A percentile compares a stretch with the other conserved stretches of the same genome.
Conservation (phyloP, 2,888 invertebrate species). For the Nomada hirtipes region DNA sequence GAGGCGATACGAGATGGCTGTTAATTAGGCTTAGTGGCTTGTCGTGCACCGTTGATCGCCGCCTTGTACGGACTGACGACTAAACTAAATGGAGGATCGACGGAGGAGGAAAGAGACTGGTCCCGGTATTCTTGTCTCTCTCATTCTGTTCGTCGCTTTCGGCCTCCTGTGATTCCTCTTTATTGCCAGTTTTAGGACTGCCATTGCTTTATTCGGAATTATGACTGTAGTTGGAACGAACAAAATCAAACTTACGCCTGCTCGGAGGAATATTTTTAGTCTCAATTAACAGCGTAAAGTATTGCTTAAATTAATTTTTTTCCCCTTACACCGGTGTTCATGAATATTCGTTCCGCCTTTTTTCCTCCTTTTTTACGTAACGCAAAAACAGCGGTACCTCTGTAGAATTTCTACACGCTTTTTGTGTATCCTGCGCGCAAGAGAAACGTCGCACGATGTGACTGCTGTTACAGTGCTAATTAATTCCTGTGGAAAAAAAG, state of each 20-base stretch:
- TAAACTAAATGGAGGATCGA: slow-evolving; percentile 70
- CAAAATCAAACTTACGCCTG: no score
- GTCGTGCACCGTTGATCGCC: slow-evolving; percentile 76
- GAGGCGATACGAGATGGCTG: slow-evolving; percentile 74
- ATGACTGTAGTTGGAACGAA: neutral
- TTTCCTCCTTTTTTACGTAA: no score
- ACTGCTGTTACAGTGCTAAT: slow-evolving; percentile 55
- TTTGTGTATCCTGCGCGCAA: neutral
- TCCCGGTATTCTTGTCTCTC: slow-evolving; percentile 16
- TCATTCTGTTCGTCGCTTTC: neutral
- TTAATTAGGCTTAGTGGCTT: slow-evolving; percentile 79
- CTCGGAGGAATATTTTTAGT: no score
- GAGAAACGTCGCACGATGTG: slow-evolving; percentile 10
- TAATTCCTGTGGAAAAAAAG: slow-evolving; percentile 48
- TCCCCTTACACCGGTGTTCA: no score
- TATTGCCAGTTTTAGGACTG: neutral
- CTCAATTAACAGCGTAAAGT: no score
- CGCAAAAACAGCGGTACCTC: slow-evolving; percentile 1
- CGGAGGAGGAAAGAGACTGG: slow-evolving; percentile 17
- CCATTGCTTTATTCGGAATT: neutral
- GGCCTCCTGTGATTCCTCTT: neutral
- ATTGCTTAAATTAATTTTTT: no score
- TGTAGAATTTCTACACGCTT: slow-evolving; percentile 15
- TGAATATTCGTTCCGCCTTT: no score
- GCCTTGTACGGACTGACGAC: slow-evolving; percentile 62